A percentile compares a stretch with the other conserved stretches of the same genome.
phyloP scores from a whole-genome alignment of 2,113 vertebrate genomes.

The Pomatorhinus ruficollis region DNA sequence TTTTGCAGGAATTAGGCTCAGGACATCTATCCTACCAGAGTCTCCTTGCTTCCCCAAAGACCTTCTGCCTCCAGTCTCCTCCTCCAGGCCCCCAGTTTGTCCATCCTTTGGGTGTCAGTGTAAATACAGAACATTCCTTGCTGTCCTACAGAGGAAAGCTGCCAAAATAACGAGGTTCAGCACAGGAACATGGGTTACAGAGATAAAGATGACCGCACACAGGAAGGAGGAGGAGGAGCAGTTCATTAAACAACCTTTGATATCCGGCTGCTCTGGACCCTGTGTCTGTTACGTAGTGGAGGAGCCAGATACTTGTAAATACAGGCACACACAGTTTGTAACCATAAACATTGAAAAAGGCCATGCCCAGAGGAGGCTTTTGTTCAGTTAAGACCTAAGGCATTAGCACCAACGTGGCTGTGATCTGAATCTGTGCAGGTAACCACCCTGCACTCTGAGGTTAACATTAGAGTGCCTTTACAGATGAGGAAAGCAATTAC shows the following conservation, averaged over 20 bases:
- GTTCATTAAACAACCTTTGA: background rate
- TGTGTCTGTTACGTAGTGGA: background rate
- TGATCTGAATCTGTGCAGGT: background rate
- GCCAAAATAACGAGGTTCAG: background rate
- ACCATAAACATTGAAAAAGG: background rate
- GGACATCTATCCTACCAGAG: background rate
- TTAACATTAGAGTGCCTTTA: background rate
- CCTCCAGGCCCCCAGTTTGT: background rate
- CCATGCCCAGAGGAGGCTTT: background rate
- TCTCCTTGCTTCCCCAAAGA: background rate
- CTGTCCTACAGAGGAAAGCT: background rate
- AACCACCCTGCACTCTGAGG: background rate
- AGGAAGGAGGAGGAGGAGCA: background rate
- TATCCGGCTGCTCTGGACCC: background rate
- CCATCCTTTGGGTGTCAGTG: background rate
- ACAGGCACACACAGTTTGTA: background rate
- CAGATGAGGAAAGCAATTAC: background rate
- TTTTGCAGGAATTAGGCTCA: background rate
- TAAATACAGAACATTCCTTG: background rate
- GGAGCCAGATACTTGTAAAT: background rate
- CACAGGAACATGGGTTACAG: background rate
- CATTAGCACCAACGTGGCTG: background rate
- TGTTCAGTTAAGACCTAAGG: background rate
- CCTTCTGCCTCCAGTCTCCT: background rate
- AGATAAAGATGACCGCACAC: background rate